phyloP scores from a whole-genome alignment of 1,140 invertebrate genomes.

The Oscheius sp. region DNA sequence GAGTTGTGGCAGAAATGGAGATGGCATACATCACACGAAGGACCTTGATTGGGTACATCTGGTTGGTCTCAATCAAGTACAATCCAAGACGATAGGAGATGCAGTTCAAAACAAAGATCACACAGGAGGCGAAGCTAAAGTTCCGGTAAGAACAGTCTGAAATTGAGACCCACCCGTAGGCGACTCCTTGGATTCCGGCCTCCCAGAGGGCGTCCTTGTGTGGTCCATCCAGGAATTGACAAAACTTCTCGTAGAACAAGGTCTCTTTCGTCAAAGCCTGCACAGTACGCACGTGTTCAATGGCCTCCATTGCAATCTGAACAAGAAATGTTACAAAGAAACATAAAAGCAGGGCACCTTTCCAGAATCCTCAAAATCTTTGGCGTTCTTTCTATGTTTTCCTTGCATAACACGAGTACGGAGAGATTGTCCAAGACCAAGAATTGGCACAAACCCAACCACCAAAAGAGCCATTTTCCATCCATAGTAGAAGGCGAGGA shows the following conservation, averaged over 20 bases:
- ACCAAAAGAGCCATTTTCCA: constrained; percentile 62
- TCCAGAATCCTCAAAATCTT: constrained; percentile 64
- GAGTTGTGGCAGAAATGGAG: constrained; percentile 35
- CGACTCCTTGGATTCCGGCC: constrained; percentile 32
- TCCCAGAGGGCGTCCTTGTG: constrained; percentile 26
- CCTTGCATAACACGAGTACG: constrained; percentile 49
- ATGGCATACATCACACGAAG: constrained; percentile 55
- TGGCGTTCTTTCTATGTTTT: constrained; percentile 61
- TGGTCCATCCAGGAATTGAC: constrained; percentile 34
- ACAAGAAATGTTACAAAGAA: constrained; percentile 9
- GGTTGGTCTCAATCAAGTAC: constrained; percentile 56
- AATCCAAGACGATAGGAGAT: constrained; percentile 64
- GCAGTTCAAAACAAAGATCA: constrained; percentile 63
- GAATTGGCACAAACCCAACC: constrained; percentile 58
- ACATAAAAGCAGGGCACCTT: constrained; percentile 34
- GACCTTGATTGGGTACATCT: constrained; percentile 42
- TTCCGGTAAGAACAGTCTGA: not conserved
- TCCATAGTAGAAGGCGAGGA: constrained; percentile 62
- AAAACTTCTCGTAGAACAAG: constrained; percentile 45
- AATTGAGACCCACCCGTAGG: constrained; percentile 22
- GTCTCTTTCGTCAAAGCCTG: constrained; percentile 49
- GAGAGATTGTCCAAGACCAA: constrained; percentile 47
- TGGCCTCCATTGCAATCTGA: constrained; percentile 49
- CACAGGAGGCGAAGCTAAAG: constrained; percentile 55
- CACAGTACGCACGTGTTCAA: constrained; percentile 54